phyloP scores from a whole-genome alignment of 2,888 invertebrate genomes.

The Coelogynopora nodosa region DNA sequence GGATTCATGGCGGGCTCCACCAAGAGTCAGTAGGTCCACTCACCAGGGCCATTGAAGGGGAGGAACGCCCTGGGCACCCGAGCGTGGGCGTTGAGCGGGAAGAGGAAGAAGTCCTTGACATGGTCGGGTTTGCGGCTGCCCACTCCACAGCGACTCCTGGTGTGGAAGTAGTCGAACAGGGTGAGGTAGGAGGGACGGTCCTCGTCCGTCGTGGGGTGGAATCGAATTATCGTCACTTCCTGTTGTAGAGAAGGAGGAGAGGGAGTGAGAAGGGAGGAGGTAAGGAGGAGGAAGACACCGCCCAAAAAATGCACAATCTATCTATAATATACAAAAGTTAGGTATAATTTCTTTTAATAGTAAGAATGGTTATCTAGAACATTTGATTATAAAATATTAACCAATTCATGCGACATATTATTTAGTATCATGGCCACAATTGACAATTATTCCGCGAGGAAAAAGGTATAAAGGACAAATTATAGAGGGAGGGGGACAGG shows the following conservation, averaged over 20 bases:
- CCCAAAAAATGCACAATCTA: too few relatives aligned
- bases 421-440: too few relatives aligned
- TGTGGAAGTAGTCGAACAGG: constrained; percentile 81
- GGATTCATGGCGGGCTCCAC: too few relatives aligned
- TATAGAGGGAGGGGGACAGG: background rate
- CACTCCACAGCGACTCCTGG: constrained; percentile 71
- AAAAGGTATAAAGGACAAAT: too few relatives aligned
- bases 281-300: too few relatives aligned
- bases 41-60: constrained; percentile 70
- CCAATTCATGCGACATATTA: too few relatives aligned
- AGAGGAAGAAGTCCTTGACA: constrained; percentile 87
- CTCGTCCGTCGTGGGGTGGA: constrained; percentile 78
- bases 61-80: constrained; percentile 66
- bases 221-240: constrained; percentile 76
- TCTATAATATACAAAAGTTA: too few relatives aligned
- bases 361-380: too few relatives aligned
- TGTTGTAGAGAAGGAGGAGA: constrained; percentile 47
- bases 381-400: too few relatives aligned
- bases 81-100: constrained; percentile 75
- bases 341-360: too few relatives aligned
- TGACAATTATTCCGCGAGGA: too few relatives aligned
- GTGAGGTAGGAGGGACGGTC: constrained; percentile 75
- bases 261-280: background rate
- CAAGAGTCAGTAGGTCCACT: constrained; percentile 45
- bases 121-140: constrained; percentile 71